Evolutionary conservation across 1,140 invertebrate species (phyloP), one percentile per base, ranked within the genome.

Genomic region (Hesperophylax magnus): DNA sequence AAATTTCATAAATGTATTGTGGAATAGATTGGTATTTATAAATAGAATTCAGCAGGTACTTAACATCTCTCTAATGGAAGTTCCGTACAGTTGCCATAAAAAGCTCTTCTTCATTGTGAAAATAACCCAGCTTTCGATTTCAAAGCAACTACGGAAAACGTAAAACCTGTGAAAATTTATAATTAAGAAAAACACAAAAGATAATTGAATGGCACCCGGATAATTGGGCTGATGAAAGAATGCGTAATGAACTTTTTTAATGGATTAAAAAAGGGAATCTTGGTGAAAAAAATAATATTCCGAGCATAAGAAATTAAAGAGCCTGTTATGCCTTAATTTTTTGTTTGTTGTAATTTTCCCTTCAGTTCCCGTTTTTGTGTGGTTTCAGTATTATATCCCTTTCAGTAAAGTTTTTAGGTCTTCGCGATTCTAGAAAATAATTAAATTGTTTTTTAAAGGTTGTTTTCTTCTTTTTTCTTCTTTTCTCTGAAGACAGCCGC

Each of bases 101-200:
- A 47, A 47, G 11, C 9, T 14, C 39, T 47, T 11, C 39, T 14
- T 47, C 14, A 11, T 47, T 14, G 1, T 1, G 11, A 47, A 47
- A 47, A 11, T 47, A 47, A 31, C 27, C 31, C 27, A 17, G 22
- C 17, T 31, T 67, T 67, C 27, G 17, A 15, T 67, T 67, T 34
- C 24, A 67, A 67, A 67, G 63, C 31, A 67, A 34, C 11, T 47
- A 34, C 22, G 31, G 31, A 67, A 9, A 67, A 34, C 63, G 63
- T 14, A 67, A 47, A 67, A 67, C 63, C 63, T 67, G 63, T 67
- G 63, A 67, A 67, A 34, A 67, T 67, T 67, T 27, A 67, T 67
- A 67, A 67, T 67, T 67, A 67, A 67, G 63, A 34, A 39, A 47
- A 67, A 67, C 63, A 67, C 63, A 67, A 67, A 67, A 67, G 63